Evolutionary conservation across 35 echinoderm and acorn worm genomes (phyloP), one percentile per base, ranked within the genome.

Genomic region (Eucidaris tribuloides): DNA sequence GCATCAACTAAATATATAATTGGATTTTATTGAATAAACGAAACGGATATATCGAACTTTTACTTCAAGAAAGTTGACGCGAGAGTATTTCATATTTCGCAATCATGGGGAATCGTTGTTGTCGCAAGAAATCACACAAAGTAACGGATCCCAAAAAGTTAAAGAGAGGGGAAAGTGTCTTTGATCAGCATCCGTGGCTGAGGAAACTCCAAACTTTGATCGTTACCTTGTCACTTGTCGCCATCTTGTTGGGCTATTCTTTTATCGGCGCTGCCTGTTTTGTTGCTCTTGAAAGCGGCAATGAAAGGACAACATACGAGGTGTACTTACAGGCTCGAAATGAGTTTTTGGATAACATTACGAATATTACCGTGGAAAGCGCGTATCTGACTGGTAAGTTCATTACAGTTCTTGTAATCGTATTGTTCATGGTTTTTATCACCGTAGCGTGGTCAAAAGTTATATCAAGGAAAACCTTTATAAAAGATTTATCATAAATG

Each of bases 241-340:
- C 34, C 68, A 74, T 38, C 41, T 63, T 84, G 11, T 13, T 84
- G 28, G 82, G 82, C 17, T 84, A 84, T 43, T 13, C 82, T 11
- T 71, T 84, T 45, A 71, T 84, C 42, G 82, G 82, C 30, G 82
- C 82, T 30, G 82, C 82, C 62, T 39, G 48, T 23, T 84, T 84
- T 63, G 82, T 84, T 27, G 31, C 19, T 11, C 42, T 84, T 2
- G 82, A 84, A 39, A 65, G 35, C 11, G 19, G 56, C 28, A 84
- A 18, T 0, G 82, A 84, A 30, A 71, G 19, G 35, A 15, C 44
- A 5, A 46, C 14, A 4, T 45, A 46, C 3, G 6, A 84, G 19
- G 11, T 22, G 20, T 84, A 68, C 30, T 22, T 35, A 14, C 17
- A 50, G 1, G 41, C 60, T 1, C 42, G 82, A 6, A 4, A 28